Percentiles rank a stretch among this genome's conserved stretches.
Evolutionary conservation across 2,113 vertebrate genomes (phyloP).

Genomic region (Talpa occidentalis): DNA sequence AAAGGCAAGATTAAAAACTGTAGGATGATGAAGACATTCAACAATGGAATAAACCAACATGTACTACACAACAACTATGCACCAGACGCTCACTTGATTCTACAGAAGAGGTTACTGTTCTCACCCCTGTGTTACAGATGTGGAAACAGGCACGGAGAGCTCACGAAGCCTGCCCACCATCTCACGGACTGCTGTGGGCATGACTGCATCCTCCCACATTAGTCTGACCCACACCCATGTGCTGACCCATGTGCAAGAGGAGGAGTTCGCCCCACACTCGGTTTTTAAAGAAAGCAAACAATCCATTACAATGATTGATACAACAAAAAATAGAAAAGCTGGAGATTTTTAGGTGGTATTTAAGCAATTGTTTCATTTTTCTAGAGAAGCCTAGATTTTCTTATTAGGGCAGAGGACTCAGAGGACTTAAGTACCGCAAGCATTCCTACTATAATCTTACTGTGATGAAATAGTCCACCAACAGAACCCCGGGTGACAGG

Average conservation of each 20-base stretch:
- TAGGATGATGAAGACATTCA: not conserved
- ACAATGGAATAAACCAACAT: not conserved
- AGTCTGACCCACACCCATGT: not conserved
- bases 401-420: not conserved
- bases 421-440: not conserved
- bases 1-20: not conserved
- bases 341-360: not conserved
- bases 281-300: not conserved
- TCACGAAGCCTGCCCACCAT: not conserved
- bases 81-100: not conserved
- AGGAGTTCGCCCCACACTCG: not conserved
- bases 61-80: not conserved
- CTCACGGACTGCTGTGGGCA: not conserved
- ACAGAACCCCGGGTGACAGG: not conserved
- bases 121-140: not conserved
- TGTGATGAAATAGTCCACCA: not conserved
- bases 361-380: not conserved
- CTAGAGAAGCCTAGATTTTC: slow-evolving; percentile 23
- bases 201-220: no score
- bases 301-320: not conserved
- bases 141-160: not conserved
- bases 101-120: not conserved
- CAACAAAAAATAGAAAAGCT: not conserved
- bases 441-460: not conserved
- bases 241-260: not conserved